A percentile compares a stretch with the other conserved stretches of the same genome.
These are phyloP conservation scores for Ptychadena robeensis DNA, from an alignment of 2,797 vertebrate genomes.

Conservation along the genomic window DNA sequence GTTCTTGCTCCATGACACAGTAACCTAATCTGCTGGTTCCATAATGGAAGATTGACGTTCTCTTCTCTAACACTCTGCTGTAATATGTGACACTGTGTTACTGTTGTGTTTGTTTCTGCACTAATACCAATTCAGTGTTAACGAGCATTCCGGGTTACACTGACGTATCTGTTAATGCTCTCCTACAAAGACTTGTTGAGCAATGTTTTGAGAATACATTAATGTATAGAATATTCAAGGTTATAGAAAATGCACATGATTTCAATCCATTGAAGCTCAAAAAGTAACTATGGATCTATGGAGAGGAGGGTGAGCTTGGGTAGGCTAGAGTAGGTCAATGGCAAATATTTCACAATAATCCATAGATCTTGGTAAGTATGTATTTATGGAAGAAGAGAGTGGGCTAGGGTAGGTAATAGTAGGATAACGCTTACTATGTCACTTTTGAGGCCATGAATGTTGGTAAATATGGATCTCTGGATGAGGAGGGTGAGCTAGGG, in stretches of 20 bases:
- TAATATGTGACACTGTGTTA: not conserved
- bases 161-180: not conserved
- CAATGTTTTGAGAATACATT: not conserved
- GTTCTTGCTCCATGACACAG: not conserved
- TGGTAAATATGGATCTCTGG: too few relatives aligned
- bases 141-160: conserved; percentile 6
- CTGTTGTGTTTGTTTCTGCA: not conserved
- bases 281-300: too few relatives aligned
- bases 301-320: too few relatives aligned
- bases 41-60: not conserved
- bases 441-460: too few relatives aligned
- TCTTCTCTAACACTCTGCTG: not conserved
- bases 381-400: too few relatives aligned
- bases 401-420: too few relatives aligned
- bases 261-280: too few relatives aligned
- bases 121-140: conserved; percentile 33
- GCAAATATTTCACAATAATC: too few relatives aligned
- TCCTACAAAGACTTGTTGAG: not conserved
- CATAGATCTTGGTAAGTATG: too few relatives aligned
- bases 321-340: too few relatives aligned
- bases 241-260: not conserved
- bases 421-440: too few relatives aligned
- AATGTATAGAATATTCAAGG: not conserved
- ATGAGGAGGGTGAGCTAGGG: too few relatives aligned
- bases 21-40: not conserved